Base-by-base conservation (phyloP, 2,797 vertebrate genomes). In the Macropodus opercularis region DNA sequence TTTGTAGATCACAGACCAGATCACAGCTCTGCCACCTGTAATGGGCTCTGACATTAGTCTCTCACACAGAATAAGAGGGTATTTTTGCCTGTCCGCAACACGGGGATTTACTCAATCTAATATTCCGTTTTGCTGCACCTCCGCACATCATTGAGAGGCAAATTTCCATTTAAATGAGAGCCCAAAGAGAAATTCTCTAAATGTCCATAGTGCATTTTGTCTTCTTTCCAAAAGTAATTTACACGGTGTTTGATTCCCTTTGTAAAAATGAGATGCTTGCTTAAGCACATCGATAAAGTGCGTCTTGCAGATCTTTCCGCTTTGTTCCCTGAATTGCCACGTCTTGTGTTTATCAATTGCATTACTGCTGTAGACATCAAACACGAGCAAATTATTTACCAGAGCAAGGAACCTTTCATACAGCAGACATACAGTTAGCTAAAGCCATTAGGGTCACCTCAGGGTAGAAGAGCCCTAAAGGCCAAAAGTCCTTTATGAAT, bases 101-200 rank as follows among this genome's bases (percentile, higher is more conserved):
- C 1, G 1, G 47, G 50, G 70, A 83, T 87, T 83, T 85, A 75
- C 82, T 86, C 72, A 85, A 80, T 87, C 75, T 80, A 84, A 88
- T 83, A 84, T 82, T 85, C 59, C 66, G 70, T 82, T 85, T 80
- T 83, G 81, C 81, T 79, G 77, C 79, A 78, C 77, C 73, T 81
- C 62, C 17, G 40, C 80, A 85, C 72, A 87, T 85, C 79, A 83
- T 66, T 80, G 82, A 80, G 72, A 66, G 57, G 42, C 70, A 88
- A 69, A 91, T 88, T 89, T 87, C 80, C 87, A 87, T 90, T 87
- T 88, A 85, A 89, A 87, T 88, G 73, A 85, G 77, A 83, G 69
- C 78, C 80, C 48, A 63, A 68, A 81, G 66, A 85, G 76, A 79
- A 81, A 88, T 70, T 56, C 62, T 65, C 67, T 81, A 82, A 88